Percentiles rank a stretch among this genome's conserved stretches.
These are phyloP conservation scores for Cephalopterus ornatus DNA, from an alignment of 2,113 vertebrate genomes.

Conservation along the genomic window DNA sequence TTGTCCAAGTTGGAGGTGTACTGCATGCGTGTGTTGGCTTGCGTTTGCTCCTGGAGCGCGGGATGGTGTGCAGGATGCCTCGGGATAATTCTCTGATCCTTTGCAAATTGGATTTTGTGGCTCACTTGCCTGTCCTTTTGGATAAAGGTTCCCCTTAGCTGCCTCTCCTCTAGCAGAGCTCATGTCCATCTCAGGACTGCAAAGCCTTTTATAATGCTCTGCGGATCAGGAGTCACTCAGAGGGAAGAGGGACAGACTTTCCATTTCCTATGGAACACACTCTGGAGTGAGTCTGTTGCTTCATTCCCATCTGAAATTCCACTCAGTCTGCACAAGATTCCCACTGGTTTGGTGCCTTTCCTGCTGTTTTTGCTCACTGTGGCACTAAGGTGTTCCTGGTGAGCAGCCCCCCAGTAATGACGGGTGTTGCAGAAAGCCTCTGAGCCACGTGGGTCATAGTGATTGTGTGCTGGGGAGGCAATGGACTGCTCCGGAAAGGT, in stretches of 20 bases:
- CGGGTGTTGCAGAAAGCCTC: not conserved
- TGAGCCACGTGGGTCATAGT: fast-evolving
- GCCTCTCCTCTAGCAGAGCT: not conserved
- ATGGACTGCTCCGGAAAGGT: not conserved
- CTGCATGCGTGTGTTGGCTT: fast-evolving
- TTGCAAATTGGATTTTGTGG: constrained; percentile 25
- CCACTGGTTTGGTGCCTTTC: not conserved
- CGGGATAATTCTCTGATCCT: constrained; percentile 16
- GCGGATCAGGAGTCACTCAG: not conserved
- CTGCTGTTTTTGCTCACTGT: not conserved
- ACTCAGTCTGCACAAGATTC: fast-evolving
- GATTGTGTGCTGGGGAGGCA: not conserved
- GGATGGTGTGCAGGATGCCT: not conserved
- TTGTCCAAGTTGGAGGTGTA: not conserved
- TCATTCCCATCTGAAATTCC: not conserved
- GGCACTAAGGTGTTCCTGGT: not conserved
- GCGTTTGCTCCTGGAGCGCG: not conserved
- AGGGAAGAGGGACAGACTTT: not conserved
- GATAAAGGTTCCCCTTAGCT: not conserved
- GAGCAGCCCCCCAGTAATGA: not conserved
- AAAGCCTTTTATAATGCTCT: not conserved
- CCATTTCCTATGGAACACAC: not conserved
- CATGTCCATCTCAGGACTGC: not conserved
- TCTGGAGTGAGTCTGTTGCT: not conserved
- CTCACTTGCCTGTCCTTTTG: constrained; percentile 13